Evolutionary conservation across 1,140 invertebrate genomes (phyloP).

Genomic region (Pteromalus puparum): DNA sequence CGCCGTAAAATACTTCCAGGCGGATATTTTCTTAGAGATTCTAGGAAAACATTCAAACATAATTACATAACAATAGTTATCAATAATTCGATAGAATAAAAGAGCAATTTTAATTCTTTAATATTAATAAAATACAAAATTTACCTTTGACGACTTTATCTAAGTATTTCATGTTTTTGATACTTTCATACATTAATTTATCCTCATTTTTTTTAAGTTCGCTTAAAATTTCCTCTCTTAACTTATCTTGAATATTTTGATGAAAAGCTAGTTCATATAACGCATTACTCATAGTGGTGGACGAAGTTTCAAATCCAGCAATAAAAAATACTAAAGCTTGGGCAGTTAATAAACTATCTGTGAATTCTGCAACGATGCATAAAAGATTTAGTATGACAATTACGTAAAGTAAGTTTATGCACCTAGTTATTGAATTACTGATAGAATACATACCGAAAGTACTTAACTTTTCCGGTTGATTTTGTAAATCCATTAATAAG

Average conservation of each 20-base stretch:
- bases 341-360: constrained; percentile 57
- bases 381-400: no score
- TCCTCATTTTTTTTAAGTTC: constrained; percentile 49
- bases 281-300: constrained; percentile 70
- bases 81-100: constrained; percentile 58
- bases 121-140: no score
- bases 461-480: constrained; percentile 60
- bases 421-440: no score
- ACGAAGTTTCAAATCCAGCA: constrained; percentile 77
- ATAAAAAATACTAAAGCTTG: constrained; percentile 69
- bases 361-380: constrained; percentile 54
- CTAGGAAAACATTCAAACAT: constrained; percentile 56
- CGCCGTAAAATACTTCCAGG: constrained; percentile 75
- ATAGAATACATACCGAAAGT: not conserved
- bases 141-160: constrained; percentile 55
- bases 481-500: constrained; percentile 74
- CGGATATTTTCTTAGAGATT: constrained; percentile 79
- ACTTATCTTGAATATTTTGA: constrained; percentile 71
- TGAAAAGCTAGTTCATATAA: constrained; percentile 72
- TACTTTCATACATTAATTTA: constrained; percentile 49
- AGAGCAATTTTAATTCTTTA: not conserved
- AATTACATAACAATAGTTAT: no score
- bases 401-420: no score
- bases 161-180: constrained; percentile 56
- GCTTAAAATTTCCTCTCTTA: constrained; percentile 71